Percentiles rank a stretch among this genome's conserved stretches.
phyloP scores from a whole-genome alignment of 2,113 vertebrate species.

The Hucho hucho region DNA sequence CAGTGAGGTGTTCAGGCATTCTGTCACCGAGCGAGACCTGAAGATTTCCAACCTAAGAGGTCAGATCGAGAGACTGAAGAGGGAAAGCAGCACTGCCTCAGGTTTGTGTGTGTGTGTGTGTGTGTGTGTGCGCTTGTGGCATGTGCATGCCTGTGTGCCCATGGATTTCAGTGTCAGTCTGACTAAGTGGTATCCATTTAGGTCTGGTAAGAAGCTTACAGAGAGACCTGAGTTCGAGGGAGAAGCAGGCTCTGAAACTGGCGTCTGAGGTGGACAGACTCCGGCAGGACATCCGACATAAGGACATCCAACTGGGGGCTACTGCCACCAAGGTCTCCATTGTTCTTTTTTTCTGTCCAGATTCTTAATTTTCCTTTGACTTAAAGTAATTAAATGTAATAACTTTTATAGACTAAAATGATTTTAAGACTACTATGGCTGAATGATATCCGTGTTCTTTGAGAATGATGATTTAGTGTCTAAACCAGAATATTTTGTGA shows the following conservation, averaged over 20 bases:
- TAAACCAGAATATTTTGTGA: no score
- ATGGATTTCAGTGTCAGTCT: not conserved
- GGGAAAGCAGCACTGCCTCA: slow-evolving; percentile 49
- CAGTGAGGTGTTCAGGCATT: slow-evolving; percentile 61
- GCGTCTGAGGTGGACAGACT: slow-evolving; percentile 61
- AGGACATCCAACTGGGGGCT: slow-evolving; percentile 67
- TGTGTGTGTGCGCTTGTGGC: not conserved
- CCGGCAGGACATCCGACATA: slow-evolving; percentile 64
- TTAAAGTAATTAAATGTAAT: no score
- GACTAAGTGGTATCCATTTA: slow-evolving; percentile 34
- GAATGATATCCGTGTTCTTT: no score
- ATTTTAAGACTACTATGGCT: not conserved
- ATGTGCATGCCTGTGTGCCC: not conserved
- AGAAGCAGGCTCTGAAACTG: slow-evolving; percentile 68
- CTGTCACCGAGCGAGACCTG: slow-evolving; percentile 69
- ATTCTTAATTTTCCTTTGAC: not conserved
- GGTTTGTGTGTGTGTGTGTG: slow-evolving; percentile 53
- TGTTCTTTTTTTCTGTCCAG: not conserved
- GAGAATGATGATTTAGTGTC: no score
- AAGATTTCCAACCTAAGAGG: slow-evolving; percentile 67
- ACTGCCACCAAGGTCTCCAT: slow-evolving; percentile 66
- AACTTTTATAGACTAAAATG: no score
- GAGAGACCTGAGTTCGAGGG: slow-evolving; percentile 63
- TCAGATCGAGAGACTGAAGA: slow-evolving; percentile 68
- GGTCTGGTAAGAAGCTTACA: slow-evolving; percentile 71